Percentiles rank a stretch among this genome's conserved stretches.
Conservation (phyloP, 1,140 invertebrate genomes). For the Megalonaias nervosa region DNA sequence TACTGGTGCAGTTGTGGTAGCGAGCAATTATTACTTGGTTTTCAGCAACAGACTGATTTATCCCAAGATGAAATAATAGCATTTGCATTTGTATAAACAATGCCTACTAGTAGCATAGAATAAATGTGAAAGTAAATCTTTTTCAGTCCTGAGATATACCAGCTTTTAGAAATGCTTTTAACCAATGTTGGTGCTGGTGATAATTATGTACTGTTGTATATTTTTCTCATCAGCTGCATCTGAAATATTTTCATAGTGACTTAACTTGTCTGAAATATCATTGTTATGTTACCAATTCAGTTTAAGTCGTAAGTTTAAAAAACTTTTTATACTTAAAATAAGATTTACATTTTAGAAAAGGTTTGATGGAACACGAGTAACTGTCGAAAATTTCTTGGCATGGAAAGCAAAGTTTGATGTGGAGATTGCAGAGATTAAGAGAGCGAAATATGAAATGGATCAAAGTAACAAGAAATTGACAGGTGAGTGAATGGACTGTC, state of each 20-base stretch:
- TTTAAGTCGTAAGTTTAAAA: not conserved
- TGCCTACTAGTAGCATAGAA: no score
- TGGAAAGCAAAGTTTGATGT: conserved; percentile 97
- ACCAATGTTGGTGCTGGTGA: no score
- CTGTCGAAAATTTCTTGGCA: conserved; percentile 94
- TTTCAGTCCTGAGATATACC: no score
- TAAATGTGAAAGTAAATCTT: no score
- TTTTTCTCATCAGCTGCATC: not conserved
- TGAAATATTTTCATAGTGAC: not conserved
- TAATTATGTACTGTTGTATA: no score
- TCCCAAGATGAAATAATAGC: no score
- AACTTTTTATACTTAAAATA: not conserved
- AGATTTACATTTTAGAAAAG: conserved; percentile 80
- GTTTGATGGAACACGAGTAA: conserved; percentile 96
- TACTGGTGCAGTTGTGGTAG: no score
- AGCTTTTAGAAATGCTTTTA: no score
- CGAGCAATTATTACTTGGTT: no score
- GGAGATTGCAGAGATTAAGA: conserved; percentile 85
- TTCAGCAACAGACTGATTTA: no score
- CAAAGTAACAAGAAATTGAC: conserved; percentile 66
- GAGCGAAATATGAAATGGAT: conserved; percentile 75
- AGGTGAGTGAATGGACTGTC: conserved; percentile 52
- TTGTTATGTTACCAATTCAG: not conserved
- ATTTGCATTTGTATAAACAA: no score
- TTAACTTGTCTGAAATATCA: not conserved